Evolutionary conservation across 2,888 invertebrate genomes (phyloP).

Genomic region (Spisula subtruncata): DNA sequence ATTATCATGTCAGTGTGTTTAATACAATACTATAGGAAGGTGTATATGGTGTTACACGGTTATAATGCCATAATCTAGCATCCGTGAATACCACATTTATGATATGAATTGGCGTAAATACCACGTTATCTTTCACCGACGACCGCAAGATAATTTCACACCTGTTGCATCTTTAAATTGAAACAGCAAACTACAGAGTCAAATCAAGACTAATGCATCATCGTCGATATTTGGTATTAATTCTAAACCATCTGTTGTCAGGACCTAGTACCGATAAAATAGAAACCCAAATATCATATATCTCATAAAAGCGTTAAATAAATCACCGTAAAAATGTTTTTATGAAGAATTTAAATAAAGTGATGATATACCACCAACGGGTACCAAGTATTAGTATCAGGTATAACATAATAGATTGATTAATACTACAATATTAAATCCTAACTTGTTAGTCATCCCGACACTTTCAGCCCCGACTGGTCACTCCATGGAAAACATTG

Average conservation of each 20-base stretch:
- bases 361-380: conserved; percentile 1
- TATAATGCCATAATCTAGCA: background rate
- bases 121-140: background rate
- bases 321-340: background rate
- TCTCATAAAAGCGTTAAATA: background rate
- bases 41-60: background rate
- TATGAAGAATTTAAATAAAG: background rate
- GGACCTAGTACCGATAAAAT: background rate
- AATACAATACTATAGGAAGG: conserved; percentile 3
- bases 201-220: conserved; percentile 29
- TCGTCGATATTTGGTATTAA: conserved; percentile 17
- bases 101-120: background rate
- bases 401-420: background rate
- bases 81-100: background rate
- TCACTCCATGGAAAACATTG: no score
- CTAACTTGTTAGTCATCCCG: background rate
- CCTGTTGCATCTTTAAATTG: conserved; percentile 32
- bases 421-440: background rate
- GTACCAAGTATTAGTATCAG: background rate
- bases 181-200: conserved; percentile 25
- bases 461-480: no score
- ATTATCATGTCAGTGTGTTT: conserved; percentile 23
- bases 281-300: conserved; percentile 18
- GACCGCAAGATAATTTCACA: conserved; percentile 2
- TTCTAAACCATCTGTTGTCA: conserved; percentile 16